These are phyloP conservation scores for Papilio helenus DNA, from an alignment of 1,140 invertebrate species.

Conservation along the genomic window DNA sequence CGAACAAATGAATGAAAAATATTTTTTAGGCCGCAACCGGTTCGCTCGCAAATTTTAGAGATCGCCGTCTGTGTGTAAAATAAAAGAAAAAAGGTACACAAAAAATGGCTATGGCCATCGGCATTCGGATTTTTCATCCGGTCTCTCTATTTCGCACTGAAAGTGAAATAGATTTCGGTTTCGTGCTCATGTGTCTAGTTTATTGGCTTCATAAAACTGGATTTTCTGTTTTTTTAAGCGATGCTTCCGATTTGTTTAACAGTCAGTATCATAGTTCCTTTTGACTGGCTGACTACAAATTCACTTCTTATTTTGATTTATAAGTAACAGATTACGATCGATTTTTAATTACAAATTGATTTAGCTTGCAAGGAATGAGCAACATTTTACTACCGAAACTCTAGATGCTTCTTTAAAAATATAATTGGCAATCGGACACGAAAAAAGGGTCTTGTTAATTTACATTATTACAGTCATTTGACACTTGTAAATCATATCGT, in stretches of 20 bases:
- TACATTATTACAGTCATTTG: too few relatives aligned
- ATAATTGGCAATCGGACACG: too few relatives aligned
- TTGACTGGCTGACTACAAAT: not conserved
- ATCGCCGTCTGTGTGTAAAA: slow-evolving; percentile 55
- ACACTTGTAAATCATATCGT: too few relatives aligned
- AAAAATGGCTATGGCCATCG: slow-evolving; percentile 29
- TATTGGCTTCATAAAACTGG: slow-evolving; percentile 23
- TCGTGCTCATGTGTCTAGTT: slow-evolving; percentile 41
- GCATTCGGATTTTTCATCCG: slow-evolving; percentile 41
- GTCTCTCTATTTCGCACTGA: slow-evolving; percentile 48
- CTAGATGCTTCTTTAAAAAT: too few relatives aligned
- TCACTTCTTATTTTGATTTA: not conserved
- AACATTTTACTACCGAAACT: not conserved
- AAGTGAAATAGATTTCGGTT: slow-evolving; percentile 50
- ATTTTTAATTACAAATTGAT: too few relatives aligned
- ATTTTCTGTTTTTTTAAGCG: not conserved
- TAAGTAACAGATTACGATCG: not conserved
- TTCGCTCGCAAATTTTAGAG: slow-evolving; percentile 60
- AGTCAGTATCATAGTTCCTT: not conserved
- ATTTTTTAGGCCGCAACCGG: slow-evolving; percentile 60
- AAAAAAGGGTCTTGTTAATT: too few relatives aligned
- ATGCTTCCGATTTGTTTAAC: not conserved
- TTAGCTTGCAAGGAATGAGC: too few relatives aligned
- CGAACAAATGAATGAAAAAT: slow-evolving; percentile 63
- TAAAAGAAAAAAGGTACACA: slow-evolving; percentile 49